phyloP scores from a whole-genome alignment of 2,888 invertebrate genomes.

The Lasioglossum marginatum region DNA sequence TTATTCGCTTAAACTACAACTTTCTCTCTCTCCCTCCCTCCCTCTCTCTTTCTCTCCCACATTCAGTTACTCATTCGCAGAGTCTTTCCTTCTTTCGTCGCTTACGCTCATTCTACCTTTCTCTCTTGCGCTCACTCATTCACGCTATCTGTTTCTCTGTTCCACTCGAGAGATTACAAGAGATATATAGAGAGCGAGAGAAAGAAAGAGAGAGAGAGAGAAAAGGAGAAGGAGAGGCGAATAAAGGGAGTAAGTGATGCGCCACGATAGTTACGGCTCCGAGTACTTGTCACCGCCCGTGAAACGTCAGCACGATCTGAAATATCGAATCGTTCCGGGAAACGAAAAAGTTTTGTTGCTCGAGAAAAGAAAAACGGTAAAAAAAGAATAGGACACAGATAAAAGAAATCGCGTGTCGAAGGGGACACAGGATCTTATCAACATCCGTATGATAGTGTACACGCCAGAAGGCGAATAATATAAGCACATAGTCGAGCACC shows the following conservation, averaged over 20 bases:
- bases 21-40: neutral
- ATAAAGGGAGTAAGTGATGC: conserved; percentile 64
- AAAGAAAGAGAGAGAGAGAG: conserved; percentile 12
- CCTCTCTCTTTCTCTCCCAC: neutral
- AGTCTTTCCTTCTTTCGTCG: conserved; percentile 26
- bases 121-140: conserved; percentile 25
- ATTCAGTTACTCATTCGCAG: conserved; percentile 10
- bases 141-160: conserved; percentile 15
- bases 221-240: conserved; percentile 28
- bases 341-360: conserved; percentile 7
- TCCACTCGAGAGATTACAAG: neutral
- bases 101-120: conserved; percentile 8
- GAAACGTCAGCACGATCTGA: conserved; percentile 68
- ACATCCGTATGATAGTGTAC: conserved; percentile 24
- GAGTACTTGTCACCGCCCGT: conserved; percentile 74
- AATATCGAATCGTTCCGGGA: conserved; percentile 44
- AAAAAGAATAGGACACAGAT: neutral
- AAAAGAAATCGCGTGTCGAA: conserved; percentile 16
- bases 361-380: neutral
- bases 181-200: neutral
- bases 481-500: conserved; percentile 25
- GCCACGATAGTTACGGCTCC: conserved; percentile 70
- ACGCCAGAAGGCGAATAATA: conserved; percentile 27
- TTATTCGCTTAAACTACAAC: conserved; percentile 36
- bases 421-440: conserved; percentile 24